These are phyloP conservation scores for Aurelia sp. DNA, from an alignment of 30 jellyfish, hydroid and myxozoan species.

Conservation along the genomic window DNA sequence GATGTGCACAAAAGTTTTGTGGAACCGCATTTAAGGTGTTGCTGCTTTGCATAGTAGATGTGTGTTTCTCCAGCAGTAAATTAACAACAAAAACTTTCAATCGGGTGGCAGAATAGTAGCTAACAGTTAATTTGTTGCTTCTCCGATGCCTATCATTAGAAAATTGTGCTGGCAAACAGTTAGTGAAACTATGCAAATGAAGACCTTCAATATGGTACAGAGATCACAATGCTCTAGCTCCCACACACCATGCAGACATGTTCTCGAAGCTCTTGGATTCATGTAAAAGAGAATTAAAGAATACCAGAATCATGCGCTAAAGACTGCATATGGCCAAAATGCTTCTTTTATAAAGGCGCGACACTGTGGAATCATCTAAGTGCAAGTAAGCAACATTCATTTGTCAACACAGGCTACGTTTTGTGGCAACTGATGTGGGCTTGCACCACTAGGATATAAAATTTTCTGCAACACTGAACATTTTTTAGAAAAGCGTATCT, in stretches of 20 bases:
- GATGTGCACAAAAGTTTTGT: neutral
- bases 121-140: neutral
- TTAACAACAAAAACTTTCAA: neutral
- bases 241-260: slow-evolving; percentile 10
- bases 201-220: too few relatives aligned
- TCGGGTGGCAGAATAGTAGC: slow-evolving; percentile 4
- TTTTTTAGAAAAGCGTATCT: too few relatives aligned
- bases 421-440: too few relatives aligned
- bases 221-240: slow-evolving; percentile 8
- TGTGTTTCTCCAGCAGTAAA: neutral
- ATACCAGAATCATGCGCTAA: neutral
- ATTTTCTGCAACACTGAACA: too few relatives aligned
- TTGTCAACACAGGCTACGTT: too few relatives aligned
- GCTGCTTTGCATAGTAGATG: neutral
- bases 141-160: neutral
- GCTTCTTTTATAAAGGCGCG: too few relatives aligned
- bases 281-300: slow-evolving; percentile 9
- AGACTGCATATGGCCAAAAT: too few relatives aligned
- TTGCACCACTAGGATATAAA: too few relatives aligned
- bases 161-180: slow-evolving; percentile 15
- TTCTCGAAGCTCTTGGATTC: slow-evolving; percentile 9
- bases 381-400: too few relatives aligned
- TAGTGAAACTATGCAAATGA: neutral
- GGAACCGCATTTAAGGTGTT: neutral
- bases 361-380: too few relatives aligned